These are phyloP conservation scores for Xestobium rufovillosum DNA, from an alignment of 2,888 invertebrate species.

Conservation along the genomic window DNA sequence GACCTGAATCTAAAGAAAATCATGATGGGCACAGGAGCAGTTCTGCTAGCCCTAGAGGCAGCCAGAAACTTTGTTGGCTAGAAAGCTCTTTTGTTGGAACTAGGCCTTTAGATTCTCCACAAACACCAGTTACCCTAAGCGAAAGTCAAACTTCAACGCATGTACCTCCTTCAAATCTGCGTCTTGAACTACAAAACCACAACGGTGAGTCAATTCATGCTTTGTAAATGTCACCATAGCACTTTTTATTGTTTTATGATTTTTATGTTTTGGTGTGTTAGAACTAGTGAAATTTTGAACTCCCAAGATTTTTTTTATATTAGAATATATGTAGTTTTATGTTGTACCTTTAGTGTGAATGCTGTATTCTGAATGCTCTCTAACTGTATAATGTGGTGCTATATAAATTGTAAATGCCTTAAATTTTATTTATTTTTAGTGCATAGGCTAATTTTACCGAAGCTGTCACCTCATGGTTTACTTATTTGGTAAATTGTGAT, in stretches of 20 bases:
- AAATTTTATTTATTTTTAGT: constrained; percentile 17
- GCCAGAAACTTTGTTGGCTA: constrained; percentile 76
- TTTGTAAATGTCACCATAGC: constrained; percentile 21
- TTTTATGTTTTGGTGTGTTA: too few species aligned
- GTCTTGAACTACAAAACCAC: constrained; percentile 46
- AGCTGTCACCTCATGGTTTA: constrained; percentile 43
- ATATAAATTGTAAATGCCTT: constrained; percentile 15
- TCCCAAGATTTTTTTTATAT: too few species aligned
- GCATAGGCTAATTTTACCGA: too few species aligned
- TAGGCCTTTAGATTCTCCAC: constrained; percentile 77
- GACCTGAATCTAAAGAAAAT: constrained; percentile 45
- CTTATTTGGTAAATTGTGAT: constrained; percentile 40
- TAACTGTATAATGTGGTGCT: constrained; percentile 16
- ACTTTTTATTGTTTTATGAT: constrained; percentile 15
- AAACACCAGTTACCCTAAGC: constrained; percentile 55
- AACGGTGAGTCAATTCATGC: constrained; percentile 45
- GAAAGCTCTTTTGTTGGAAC: constrained; percentile 88
- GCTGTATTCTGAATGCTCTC: constrained; percentile 1
- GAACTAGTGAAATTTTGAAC: too few species aligned
- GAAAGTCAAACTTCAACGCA: constrained; percentile 38
- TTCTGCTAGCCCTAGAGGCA: constrained; percentile 49
- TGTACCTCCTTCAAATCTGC: constrained; percentile 42
- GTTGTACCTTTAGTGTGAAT: too few species aligned
- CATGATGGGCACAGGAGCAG: constrained; percentile 34
- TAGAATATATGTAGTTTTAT: too few species aligned